Base-by-base conservation (phyloP, 2,888 invertebrate genomes). In the Thyatira batis region DNA sequence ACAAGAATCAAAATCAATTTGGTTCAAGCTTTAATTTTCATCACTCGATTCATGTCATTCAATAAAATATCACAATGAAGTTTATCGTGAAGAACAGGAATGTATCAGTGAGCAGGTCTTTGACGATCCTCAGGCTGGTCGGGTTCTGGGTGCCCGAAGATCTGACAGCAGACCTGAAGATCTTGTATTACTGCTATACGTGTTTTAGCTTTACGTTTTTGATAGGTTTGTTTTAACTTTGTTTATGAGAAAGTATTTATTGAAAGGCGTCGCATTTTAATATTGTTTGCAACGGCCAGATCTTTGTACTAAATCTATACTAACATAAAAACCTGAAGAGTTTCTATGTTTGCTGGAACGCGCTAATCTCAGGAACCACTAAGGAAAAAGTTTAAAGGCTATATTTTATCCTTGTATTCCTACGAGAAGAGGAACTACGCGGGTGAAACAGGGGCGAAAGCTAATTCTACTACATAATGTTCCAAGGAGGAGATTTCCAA, bases 91-190 rank as follows among this genome's bases (percentile, higher is more conserved):
- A 77, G 57, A 89, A 92, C 52, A 67, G 73, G 0, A 85, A 78
- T 43, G 53, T 73, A 0, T 85, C 91, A 0, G 63, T 88, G 0
- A 65, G 79, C 10, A 55, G 87, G 44, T 86, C 91, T 0, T 58
- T 89, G 20, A 85, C 89, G 0, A 75, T 65, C 1, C 56, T 91
- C 27, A 81, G 74, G 46, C 17, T 82, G 1, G 78, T 80, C 0
- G 92, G 92, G 0, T 88, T 91, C 50, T 92, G 92, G 92, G 65
- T 77, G 0, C 84, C 91, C 0, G 73, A 78, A 1, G 52, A 55
- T 1, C 52, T 86, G 43, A 55, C 45, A 0, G 59, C 54, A 1
- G 50, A 45, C 4, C 65, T 62, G 30, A 76, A 59, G 39, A 20
- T 64, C 0, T n/a, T 84, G 1, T 92, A 91, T 50, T 71, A 71